Evolutionary conservation across 64 coral and sea anemone species (phyloP), one percentile per base, ranked within the genome.

Genomic region (Acropora tenuis): DNA sequence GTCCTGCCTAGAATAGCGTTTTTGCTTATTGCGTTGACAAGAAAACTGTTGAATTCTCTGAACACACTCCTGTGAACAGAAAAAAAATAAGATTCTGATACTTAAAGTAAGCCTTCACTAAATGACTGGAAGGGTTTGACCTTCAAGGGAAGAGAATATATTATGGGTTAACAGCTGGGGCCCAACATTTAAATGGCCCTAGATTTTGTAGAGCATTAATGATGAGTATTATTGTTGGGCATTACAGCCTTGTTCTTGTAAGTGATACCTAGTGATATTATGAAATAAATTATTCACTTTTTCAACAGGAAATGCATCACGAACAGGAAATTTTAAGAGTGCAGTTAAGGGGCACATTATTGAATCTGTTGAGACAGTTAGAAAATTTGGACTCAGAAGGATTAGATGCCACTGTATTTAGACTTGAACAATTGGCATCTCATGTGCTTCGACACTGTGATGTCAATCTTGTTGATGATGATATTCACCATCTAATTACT

Each of bases 341-440:
- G 59, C 2, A 63, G 59, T 63, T 86, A 66, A 69, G 83, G 66
- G 50, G 49, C 20, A 52, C 86, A 20, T 74, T 77, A 57, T 88
- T 88, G 57, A 47, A 75, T 52, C 48, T 75, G 50, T 16, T 88
- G 30, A 43, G 71, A 18, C 42, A 55, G 71, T 52, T 88, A 43
- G 65, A 88, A 88, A 88, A 88, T 77, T 49, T 88, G 47, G 86
- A 88, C 72, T 88, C 71, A 53, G 86, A 88, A 4, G 66, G 72
- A 69, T 55, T 77, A 50, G 86, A 88, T 47, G 46, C 49, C 6
- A 58, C 75, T 20, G 75, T 57, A 40, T 88, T 88, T 55, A 72
- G 86, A 88, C 67, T 76, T 20, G 86, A 88, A 52, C 86, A 88
- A 42, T 50, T 88, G 46, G 66, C 86, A n/a, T 48, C 86, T 88